Conservation (phyloP, 1,140 invertebrate genomes). For the Samia ricini region DNA sequence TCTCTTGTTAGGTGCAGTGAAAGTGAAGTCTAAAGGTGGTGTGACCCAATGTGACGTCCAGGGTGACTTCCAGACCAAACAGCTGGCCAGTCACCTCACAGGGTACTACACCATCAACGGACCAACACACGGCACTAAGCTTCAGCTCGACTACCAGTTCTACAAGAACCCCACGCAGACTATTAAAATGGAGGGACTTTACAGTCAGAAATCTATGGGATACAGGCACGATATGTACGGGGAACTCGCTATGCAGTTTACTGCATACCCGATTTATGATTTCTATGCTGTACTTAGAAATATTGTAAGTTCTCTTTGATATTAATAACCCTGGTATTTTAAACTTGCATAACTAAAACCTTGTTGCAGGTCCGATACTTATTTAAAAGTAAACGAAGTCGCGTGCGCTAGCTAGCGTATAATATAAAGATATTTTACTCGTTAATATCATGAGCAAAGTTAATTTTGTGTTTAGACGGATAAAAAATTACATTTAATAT, state of each 20-base stretch:
- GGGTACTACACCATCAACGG: slow-evolving; percentile 82
- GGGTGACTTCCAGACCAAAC: slow-evolving; percentile 83
- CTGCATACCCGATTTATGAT: slow-evolving; percentile 87
- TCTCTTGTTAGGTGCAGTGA: slow-evolving; percentile 47
- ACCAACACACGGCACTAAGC: slow-evolving; percentile 73
- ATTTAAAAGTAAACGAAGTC: no score
- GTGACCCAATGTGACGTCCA: slow-evolving; percentile 84
- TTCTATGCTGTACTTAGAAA: slow-evolving; percentile 83
- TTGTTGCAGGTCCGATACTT: no score
- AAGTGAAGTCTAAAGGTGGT: slow-evolving; percentile 80
- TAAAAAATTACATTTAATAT: no score
- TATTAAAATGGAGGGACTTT: slow-evolving; percentile 81
- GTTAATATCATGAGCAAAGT: no score
- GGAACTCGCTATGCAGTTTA: slow-evolving; percentile 82
- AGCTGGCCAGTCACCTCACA: slow-evolving; percentile 81
- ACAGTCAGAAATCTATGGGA: slow-evolving; percentile 80
- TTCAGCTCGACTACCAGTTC: slow-evolving; percentile 84
- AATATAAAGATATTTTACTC: no score
- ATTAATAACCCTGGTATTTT: no score
- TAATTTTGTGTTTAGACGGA: no score
- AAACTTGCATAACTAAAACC: no score
- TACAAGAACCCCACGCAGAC: slow-evolving; percentile 82
- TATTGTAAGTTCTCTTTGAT: slow-evolving; percentile 68
- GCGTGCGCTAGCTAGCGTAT: no score
- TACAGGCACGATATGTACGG: slow-evolving; percentile 81